phyloP scores from a whole-genome alignment of 2,113 vertebrate genomes.

The Chlamydotis undulata region DNA sequence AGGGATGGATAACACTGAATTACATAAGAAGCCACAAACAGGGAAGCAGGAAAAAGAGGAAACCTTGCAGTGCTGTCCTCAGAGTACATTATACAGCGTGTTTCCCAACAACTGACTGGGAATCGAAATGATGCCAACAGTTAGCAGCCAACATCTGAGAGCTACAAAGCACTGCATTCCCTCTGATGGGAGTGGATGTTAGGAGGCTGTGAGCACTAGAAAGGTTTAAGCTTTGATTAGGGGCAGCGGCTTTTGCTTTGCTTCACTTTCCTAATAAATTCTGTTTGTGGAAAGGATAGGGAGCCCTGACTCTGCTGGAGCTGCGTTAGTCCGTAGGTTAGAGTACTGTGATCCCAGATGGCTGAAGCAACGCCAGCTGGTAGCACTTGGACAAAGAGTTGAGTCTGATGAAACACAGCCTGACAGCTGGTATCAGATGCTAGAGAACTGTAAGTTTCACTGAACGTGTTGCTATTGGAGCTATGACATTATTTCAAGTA shows the following conservation, averaged over 20 bases:
- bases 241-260: neutral
- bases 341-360: conserved; percentile 16
- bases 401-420: conserved; percentile 41
- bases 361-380: conserved; percentile 52
- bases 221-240: neutral
- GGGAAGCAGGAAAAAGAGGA: neutral
- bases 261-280: neutral
- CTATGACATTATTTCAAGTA: neutral
- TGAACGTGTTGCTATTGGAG: conserved; percentile 5
- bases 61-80: neutral
- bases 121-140: neutral
- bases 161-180: neutral
- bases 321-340: neutral
- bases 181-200: neutral
- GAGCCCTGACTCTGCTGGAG: neutral
- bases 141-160: neutral
- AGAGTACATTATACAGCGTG: neutral
- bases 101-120: neutral
- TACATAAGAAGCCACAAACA: neutral
- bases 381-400: conserved; percentile 56
- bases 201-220: neutral
- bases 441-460: conserved; percentile 37
- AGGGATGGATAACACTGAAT: neutral
- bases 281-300: neutral
- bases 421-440: conserved; percentile 61